phyloP scores from a whole-genome alignment of 2,888 invertebrate species.

The Chromoteleia sp. region DNA sequence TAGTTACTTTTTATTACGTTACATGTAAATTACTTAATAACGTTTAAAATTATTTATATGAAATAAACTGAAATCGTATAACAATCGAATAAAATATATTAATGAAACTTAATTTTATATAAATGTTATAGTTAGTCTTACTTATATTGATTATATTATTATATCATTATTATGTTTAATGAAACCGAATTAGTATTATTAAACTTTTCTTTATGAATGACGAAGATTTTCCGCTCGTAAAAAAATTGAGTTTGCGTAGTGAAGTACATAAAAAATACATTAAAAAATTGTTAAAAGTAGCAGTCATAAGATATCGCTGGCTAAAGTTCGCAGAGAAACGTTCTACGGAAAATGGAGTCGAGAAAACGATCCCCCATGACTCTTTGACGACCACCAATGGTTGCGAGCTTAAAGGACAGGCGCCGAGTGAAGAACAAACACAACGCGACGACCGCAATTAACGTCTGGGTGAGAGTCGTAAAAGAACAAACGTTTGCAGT shows the following conservation, averaged over 20 bases:
- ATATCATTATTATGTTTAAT: too few relatives aligned
- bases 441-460: conserved; percentile 63
- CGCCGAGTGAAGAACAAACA: conserved; percentile 66
- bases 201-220: conserved; percentile 2
- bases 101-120: too few relatives aligned
- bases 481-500: conserved; percentile 53
- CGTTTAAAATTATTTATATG: too few relatives aligned
- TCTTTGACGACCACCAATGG: conserved; percentile 67
- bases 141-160: too few relatives aligned
- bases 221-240: conserved; percentile 7
- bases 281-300: conserved; percentile 48
- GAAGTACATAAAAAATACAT: conserved; percentile 20
- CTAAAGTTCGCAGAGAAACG: conserved; percentile 46
- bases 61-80: too few relatives aligned
- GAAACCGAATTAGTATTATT: too few relatives aligned
- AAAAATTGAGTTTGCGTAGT: conserved; percentile 13
- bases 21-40: too few relatives aligned
- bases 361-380: conserved; percentile 68
- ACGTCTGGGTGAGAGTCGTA: conserved; percentile 41
- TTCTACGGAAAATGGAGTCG: conserved; percentile 66
- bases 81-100: too few relatives aligned
- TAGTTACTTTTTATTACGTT: too few relatives aligned
- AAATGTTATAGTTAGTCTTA: too few relatives aligned
- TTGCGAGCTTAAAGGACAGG: conserved; percentile 64
- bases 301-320: conserved; percentile 37